These are phyloP conservation scores for Hybognathus amarus DNA, from an alignment of 2,797 vertebrate species.

Conservation along the genomic window DNA sequence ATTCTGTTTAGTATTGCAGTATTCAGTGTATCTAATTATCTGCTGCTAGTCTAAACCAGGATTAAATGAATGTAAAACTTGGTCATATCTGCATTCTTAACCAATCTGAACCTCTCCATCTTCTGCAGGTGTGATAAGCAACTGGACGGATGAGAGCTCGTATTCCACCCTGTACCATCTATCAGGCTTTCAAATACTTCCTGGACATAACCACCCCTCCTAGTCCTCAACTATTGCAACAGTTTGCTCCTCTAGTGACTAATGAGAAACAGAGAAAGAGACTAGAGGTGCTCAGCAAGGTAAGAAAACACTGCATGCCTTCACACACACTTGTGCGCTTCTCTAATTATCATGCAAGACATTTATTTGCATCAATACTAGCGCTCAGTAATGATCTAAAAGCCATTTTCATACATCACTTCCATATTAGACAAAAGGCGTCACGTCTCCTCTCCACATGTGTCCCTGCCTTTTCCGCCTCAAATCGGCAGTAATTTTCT, in stretches of 20 bases:
- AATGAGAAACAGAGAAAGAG: conserved; percentile 91
- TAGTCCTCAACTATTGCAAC: conserved; percentile 91
- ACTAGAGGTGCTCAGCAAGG: conserved; percentile 94
- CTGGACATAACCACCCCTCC: conserved; percentile 97
- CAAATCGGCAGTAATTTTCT: conserved; percentile 59
- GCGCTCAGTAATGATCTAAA: conserved; percentile 6
- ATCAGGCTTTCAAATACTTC: conserved; percentile 95
- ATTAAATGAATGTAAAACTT: neutral
- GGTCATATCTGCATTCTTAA: neutral
- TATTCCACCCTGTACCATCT: conserved; percentile 94
- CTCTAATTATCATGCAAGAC: neutral
- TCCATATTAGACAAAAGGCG: conserved; percentile 1
- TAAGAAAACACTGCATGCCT: conserved; percentile 63
- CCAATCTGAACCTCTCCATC: neutral
- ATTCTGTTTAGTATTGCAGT: no score
- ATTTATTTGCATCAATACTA: conserved; percentile 14
- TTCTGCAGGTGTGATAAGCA: conserved; percentile 90
- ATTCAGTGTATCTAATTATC: neutral
- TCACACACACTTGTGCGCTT: neutral
- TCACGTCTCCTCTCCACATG: conserved; percentile 5
- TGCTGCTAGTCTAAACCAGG: conserved; percentile 1
- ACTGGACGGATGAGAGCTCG: conserved; percentile 93
- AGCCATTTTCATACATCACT: conserved; percentile 20
- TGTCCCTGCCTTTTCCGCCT: conserved; percentile 43
- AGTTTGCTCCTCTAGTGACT: conserved; percentile 91